Evolutionary conservation across 1,140 invertebrate species (phyloP).

Genomic region (Camponotus floridanus): DNA sequence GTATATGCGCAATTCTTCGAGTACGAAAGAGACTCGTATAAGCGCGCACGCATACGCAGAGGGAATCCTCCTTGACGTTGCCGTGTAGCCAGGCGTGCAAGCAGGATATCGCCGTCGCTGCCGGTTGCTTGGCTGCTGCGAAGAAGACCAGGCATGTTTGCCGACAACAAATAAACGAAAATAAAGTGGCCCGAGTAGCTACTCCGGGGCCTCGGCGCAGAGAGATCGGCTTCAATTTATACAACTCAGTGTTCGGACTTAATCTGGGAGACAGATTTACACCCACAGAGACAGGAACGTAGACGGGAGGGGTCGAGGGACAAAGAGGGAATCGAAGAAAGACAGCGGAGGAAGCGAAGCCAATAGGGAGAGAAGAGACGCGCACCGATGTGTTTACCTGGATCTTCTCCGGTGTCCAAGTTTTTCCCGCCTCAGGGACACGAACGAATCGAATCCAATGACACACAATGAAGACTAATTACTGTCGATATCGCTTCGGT

Average conservation of each 20-base stretch:
- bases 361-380: slow-evolving; percentile 46
- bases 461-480: slow-evolving; percentile 74
- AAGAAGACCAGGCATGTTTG: slow-evolving; percentile 77
- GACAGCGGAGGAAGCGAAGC: slow-evolving; percentile 5
- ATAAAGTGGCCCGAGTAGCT: slow-evolving; percentile 78
- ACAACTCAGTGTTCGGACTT: slow-evolving; percentile 80
- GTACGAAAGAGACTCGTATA: slow-evolving; percentile 27
- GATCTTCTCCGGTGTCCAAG: slow-evolving; percentile 42
- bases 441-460: slow-evolving; percentile 70
- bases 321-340: slow-evolving; percentile 19
- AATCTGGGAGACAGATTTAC: slow-evolving; percentile 81
- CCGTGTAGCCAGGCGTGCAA: slow-evolving; percentile 69
- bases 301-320: background rate
- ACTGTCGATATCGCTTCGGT: slow-evolving; percentile 68
- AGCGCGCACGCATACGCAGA: slow-evolving; percentile 22
- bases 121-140: slow-evolving; percentile 62
- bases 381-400: slow-evolving; percentile 70
- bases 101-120: slow-evolving; percentile 57
- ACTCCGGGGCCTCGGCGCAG: slow-evolving; percentile 70
- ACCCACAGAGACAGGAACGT: slow-evolving; percentile 72
- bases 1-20: slow-evolving; percentile 12
- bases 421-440: slow-evolving; percentile 57
- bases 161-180: slow-evolving; percentile 80
- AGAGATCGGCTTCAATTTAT: slow-evolving; percentile 81
- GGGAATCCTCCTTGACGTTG: slow-evolving; percentile 44